Evolutionary conservation across 1,140 invertebrate genomes (phyloP), one percentile per base, ranked within the genome.

Genomic region (Notospermus geniculatus): DNA sequence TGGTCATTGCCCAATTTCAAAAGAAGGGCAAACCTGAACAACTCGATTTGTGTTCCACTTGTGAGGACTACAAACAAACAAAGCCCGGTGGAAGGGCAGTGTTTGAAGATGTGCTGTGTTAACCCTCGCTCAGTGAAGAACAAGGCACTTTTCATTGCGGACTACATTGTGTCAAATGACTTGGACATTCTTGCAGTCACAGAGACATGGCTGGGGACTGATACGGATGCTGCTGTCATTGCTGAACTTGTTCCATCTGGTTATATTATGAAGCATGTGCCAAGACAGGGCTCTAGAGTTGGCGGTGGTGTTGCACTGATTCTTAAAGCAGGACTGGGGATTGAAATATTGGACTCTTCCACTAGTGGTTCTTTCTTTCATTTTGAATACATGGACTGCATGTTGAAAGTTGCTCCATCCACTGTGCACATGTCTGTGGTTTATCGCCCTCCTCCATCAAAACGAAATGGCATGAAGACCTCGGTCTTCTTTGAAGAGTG

Each of bases 61-160:
- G n/a, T n/a, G n/a, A n/a, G n/a, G n/a, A n/a, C n/a, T n/a, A n/a
- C n/a, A n/a, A n/a, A n/a, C n/a, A n/a, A n/a, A n/a, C n/a, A n/a
- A n/a, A n/a, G n/a, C n/a, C n/a, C n/a, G n/a, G n/a, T n/a, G n/a
- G n/a, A n/a, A n/a, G n/a, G n/a, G n/a, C n/a, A n/a, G n/a, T n/a
- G n/a, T n/a, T n/a, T n/a, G 39, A 43, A 43, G 39, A 43, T 43
- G 19, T 43, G 39, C 19, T 43, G 39, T 43, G 11, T 43, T 43
- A 43, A 43, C 19, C 39, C 39, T 13, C 19, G 19, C 19, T 43
- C 39, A 43, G 39, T 43, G 11, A 43, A 43, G 19, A 43, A 43
- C 19, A 43, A 43, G 39, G 39, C 39, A 19, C 39, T 43, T 11
- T 43, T 19, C 11, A 43, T 43, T 13, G 39, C 39, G 19, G 39